A percentile compares a stretch with the other conserved stretches of the same genome.
These are phyloP conservation scores for Propithecus perrieri DNA, from an alignment of 2,797 vertebrate species.

Conservation along the genomic window DNA sequence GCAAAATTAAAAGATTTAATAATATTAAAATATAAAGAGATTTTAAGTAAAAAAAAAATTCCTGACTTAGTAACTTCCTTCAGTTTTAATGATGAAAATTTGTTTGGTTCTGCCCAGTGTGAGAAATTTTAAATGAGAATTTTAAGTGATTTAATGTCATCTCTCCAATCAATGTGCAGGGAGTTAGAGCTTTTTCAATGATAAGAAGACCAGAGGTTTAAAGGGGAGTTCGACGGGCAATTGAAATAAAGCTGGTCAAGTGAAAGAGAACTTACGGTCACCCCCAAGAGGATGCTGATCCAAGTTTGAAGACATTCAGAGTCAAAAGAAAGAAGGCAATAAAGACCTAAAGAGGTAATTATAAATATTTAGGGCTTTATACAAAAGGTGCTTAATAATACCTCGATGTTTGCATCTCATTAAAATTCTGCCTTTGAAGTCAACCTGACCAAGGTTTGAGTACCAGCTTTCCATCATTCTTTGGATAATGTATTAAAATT, in stretches of 20 bases:
- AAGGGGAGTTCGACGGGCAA: neutral
- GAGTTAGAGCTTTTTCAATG: neutral
- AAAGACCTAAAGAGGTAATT: neutral
- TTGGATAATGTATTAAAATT: conserved; percentile 7
- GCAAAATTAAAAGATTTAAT: neutral
- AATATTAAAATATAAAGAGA: neutral
- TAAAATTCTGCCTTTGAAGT: conserved; percentile 2
- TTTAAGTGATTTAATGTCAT: neutral
- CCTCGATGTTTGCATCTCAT: neutral
- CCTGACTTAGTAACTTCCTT: neutral
- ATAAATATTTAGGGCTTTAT: neutral
- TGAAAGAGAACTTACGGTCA: neutral
- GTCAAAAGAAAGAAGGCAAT: neutral
- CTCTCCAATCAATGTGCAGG: neutral
- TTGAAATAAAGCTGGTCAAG: neutral
- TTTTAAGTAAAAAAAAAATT: neutral
- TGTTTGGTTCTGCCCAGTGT: neutral
- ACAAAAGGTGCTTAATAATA: neutral
- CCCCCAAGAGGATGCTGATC: neutral
- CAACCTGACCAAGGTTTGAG: neutral
- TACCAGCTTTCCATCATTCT: neutral
- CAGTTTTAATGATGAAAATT: neutral
- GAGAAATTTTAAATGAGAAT: neutral
- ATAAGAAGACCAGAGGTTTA: neutral
- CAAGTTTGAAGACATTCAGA: neutral